Conservation (phyloP, 1,140 invertebrate genomes). For the Aphis craccivora region DNA sequence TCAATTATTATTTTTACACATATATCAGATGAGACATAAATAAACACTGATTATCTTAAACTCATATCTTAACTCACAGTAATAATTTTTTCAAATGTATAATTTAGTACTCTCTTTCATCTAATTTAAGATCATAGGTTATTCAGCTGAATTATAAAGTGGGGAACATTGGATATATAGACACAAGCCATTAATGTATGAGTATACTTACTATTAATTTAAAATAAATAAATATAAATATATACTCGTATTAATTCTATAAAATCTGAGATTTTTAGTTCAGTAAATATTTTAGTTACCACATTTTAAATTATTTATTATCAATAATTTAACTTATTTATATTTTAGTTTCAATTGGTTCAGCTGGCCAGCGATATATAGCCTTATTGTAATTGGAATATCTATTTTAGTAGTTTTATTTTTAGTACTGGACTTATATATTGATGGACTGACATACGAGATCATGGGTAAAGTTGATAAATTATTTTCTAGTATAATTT, state of each 20-base stretch:
- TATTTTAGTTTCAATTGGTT: constrained; percentile 57
- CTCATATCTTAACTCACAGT: background rate
- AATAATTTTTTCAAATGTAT: background rate
- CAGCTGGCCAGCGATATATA: constrained; percentile 18
- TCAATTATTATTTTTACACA: too few relatives aligned
- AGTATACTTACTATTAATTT: background rate
- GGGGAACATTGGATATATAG: background rate
- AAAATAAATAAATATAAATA: background rate
- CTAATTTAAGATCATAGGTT: background rate
- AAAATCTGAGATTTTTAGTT: background rate
- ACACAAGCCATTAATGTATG: background rate
- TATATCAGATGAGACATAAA: too few relatives aligned
- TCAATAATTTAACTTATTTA: background rate
- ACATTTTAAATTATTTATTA: background rate
- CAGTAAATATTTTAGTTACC: background rate
- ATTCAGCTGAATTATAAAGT: background rate
- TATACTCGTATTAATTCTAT: background rate
- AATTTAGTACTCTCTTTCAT: background rate
- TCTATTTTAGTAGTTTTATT: constrained; percentile 2
- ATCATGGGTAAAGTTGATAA: constrained; percentile 41
- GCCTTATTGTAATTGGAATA: background rate
- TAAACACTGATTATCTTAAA: too few relatives aligned
- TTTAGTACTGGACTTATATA: background rate
- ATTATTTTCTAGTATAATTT: background rate
- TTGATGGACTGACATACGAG: constrained; percentile 51